These are phyloP conservation scores for Smutsia temminckii DNA, from an alignment of 2,797 vertebrate genomes.

Conservation along the genomic window DNA sequence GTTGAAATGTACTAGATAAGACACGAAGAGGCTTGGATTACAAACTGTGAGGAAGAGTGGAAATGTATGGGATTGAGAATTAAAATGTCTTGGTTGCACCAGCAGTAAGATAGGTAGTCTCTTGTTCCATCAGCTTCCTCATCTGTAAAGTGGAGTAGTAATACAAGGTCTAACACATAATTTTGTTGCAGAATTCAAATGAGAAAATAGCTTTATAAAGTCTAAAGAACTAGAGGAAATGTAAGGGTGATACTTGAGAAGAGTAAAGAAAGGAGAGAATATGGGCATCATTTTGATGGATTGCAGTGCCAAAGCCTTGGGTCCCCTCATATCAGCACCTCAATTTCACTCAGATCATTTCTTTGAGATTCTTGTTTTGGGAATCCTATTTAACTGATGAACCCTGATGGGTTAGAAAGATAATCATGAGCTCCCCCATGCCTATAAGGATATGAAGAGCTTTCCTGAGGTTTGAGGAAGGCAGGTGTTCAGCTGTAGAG, in stretches of 20 bases:
- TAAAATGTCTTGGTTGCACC: neutral
- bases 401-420: neutral
- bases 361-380: constrained; percentile 23
- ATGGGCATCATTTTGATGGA: neutral
- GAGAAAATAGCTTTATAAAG: neutral
- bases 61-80: neutral
- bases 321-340: neutral
- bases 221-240: neutral
- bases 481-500: neutral
- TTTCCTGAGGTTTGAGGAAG: neutral
- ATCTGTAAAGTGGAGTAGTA: neutral
- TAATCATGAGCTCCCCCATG: neutral
- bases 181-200: constrained; percentile 22
- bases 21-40: neutral
- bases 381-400: constrained; percentile 17
- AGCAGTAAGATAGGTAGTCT: neutral
- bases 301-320: neutral
- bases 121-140: neutral
- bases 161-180: neutral
- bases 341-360: neutral
- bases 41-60: neutral
- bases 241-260: neutral
- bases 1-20: neutral
- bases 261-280: neutral
- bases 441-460: neutral